Base-by-base conservation (phyloP, 2,113 vertebrate species). In the Leiothrix lutea region DNA sequence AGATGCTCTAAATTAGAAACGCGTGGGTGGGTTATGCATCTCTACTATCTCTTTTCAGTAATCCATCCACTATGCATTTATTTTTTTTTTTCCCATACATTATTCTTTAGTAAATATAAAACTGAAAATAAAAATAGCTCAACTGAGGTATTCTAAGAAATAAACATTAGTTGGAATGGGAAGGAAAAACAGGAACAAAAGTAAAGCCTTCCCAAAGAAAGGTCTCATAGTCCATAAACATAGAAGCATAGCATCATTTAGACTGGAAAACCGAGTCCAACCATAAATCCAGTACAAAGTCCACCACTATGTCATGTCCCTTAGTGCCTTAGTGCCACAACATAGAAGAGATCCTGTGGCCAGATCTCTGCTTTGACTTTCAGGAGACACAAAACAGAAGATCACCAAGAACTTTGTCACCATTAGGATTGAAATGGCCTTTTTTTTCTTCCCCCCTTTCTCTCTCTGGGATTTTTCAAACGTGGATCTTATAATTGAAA, bases 401-500 rank as follows among this genome's bases (percentile, higher is more conserved):
- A 83, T 42, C 16, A 51, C 67, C 12, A 1, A 64, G 77, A 97
- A 72, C 51, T 66, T 58, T 66, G 25, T n/a, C 73, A 87, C 18
- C 23, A 22, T 78, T 67, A 72, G 56, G 38, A 78, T 5, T 48
- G 44, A 84, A 87, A 79, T 7, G 15, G 17, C 10, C 10, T 12
- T 48, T 48, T 24, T 15, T 16, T 5, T 2, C 3, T 20, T 60
- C 1, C 4, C 8, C 9, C 6, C 5, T 61, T 50, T 22, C 58
- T 69, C 75, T 95, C 86, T n/a, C 51, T 26, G 83, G 61, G 64
- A 69, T 85, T 71, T 92, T 60, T 83, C 95, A 77, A 95, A 91
- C 36, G 28, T 88, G 38, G 61, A 88, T 91, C 80, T 86, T 95
- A 62, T 95, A 89, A 95, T 53, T 95, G 96, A 97, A 98, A 95